Evolutionary conservation across 2,888 invertebrate genomes (phyloP).

Genomic region (Stictocephala bisonia): DNA sequence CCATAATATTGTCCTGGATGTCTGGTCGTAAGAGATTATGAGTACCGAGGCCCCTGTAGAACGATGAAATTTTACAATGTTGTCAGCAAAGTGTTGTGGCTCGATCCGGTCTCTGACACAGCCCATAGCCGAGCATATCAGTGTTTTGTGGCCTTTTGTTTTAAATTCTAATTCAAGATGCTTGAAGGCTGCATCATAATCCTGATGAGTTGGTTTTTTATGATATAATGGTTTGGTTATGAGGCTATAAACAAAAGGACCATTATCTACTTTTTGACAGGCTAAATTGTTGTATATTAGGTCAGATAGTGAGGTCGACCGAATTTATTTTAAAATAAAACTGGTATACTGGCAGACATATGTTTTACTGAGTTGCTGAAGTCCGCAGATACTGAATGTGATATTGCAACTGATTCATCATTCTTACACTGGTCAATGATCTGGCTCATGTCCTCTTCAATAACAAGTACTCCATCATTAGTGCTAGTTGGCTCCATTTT

Average conservation of each 20-base stretch:
- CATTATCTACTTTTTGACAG: not conserved
- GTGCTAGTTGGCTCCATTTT: not conserved
- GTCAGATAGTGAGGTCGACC: not conserved
- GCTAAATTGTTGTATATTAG: not conserved
- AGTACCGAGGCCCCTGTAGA: not conserved
- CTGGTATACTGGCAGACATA: not conserved
- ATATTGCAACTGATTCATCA: not conserved
- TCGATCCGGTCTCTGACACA: not conserved
- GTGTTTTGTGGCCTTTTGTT: not conserved
- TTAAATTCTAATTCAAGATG: not conserved
- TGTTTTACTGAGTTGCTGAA: not conserved
- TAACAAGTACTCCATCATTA: not conserved
- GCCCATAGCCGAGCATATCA: not conserved
- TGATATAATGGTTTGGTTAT: not conserved
- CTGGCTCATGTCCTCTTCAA: not conserved
- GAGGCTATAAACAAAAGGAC: not conserved
- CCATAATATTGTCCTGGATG: not conserved
- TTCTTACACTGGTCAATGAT: not conserved
- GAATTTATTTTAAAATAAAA: not conserved
- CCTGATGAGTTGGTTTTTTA: not conserved
- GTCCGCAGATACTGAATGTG: not conserved
- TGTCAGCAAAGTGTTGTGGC: not conserved
- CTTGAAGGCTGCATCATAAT: not conserved
- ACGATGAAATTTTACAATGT: conserved; percentile 1
- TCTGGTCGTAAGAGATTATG: not conserved